Evolutionary conservation across 2,797 vertebrate species (phyloP), one percentile per base, ranked within the genome.

Genomic region (Crax fasciolata): DNA sequence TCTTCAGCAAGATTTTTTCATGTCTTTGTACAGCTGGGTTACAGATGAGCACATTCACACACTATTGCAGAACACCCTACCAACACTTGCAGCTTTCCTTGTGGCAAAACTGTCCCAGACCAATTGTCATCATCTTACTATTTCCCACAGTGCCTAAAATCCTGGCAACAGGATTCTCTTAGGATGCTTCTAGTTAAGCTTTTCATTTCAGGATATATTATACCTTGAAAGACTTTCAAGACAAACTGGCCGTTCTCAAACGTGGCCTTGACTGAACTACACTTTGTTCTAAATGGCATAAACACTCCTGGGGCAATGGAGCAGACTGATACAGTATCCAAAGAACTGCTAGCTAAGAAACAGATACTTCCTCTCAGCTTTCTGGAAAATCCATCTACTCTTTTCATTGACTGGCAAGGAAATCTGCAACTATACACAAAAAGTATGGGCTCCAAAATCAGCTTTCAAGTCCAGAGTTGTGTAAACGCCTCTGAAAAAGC

Each of bases 231-330:
- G 30, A 58, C 11, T 49, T 74, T n/a, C 68, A 61, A 72, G 51
- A 61, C 35, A 43, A 23, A 44, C 28, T 44, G 28, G 32, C 25
- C 11, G 19, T 43, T 62, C 25, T 61, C 32, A 62, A 43, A 51
- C 0, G 0, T 10, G 41, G 55, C 30, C 43, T 55, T 6, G 23
- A 59, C 27, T 1, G 18, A 59, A 66, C n/a, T 6, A 14, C 0
- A 1, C 6, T 18, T 16, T 77, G 52, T 51, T 65, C 46, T 57
- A 88, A 41, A 73, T 46, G 11, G 32, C 27, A 7, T 7, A 38
- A 82, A 39, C 32, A 48, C 38, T 70, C 61, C 2, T 38, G 18
- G 25, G 23, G 35, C 52, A 85, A 43, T 25, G 30, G 20, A 41
- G 46, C 55, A 70, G 57, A 41, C 28, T n/a, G 58, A 57, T 5